phyloP scores from a whole-genome alignment of 92 coral and sea anemone genomes.

The Porites evermanni region DNA sequence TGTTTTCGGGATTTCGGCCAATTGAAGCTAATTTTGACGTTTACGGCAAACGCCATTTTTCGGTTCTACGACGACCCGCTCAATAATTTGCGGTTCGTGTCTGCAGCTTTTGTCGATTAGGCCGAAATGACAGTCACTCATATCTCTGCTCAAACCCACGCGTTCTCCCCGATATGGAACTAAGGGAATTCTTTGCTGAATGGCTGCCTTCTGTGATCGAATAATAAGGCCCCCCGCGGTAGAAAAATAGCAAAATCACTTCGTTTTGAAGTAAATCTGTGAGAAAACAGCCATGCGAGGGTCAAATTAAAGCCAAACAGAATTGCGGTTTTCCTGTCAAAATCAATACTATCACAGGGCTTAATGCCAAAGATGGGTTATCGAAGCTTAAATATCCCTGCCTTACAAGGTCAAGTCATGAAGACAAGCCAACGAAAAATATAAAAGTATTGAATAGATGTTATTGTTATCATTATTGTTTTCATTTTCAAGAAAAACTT shows the following conservation, averaged over 20 bases:
- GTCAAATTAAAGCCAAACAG: constrained; percentile 36
- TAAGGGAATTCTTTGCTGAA: background rate
- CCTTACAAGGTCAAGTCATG: background rate
- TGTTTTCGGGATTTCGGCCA: constrained; percentile 14
- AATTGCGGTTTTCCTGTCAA: constrained; percentile 22
- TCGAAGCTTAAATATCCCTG: background rate
- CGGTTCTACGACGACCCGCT: background rate
- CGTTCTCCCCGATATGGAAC: background rate
- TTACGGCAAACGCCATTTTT: constrained; percentile 7
- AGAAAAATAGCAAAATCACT: constrained; percentile 21
- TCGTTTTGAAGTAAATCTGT: constrained; percentile 18
- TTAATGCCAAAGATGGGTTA: constrained; percentile 15
- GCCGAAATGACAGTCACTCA: constrained; percentile 19
- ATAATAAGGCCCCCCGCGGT: constrained; percentile 41
- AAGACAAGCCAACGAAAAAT: background rate
- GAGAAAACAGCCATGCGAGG: constrained; percentile 36
- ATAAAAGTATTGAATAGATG: background rate
- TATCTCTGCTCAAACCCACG: background rate
- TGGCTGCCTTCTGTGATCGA: constrained; percentile 16
- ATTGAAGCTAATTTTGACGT: constrained; percentile 19
- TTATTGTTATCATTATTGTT: too few relatives aligned
- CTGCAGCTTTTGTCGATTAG: constrained; percentile 6
- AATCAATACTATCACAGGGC: constrained; percentile 5
- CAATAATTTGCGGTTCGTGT: constrained; percentile 20
- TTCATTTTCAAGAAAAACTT: background rate